Percentiles rank a stretch among this genome's conserved stretches.
phyloP scores from a whole-genome alignment of 2,113 vertebrate species.

The Mormoops blainvillei region DNA sequence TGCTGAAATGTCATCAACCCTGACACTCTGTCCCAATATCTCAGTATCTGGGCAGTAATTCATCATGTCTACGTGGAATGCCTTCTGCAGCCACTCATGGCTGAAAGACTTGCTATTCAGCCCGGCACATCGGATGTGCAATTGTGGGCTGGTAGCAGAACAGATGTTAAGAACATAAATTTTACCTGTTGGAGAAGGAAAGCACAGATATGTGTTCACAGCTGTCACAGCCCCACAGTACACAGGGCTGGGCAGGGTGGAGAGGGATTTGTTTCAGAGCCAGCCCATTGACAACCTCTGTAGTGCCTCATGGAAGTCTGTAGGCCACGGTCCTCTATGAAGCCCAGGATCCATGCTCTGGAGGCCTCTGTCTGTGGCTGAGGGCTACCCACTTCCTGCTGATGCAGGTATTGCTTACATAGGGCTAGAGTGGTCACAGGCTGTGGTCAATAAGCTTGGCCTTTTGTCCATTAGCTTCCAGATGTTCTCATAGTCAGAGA shows the following conservation, averaged over 20 bases:
- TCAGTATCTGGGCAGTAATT: neutral
- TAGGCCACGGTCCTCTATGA: neutral
- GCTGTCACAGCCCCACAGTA: neutral
- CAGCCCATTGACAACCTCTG: neutral
- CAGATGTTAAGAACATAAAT: neutral
- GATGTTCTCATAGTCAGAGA: neutral
- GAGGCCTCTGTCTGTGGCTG: neutral
- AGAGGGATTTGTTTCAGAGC: neutral
- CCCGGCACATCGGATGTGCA: neutral
- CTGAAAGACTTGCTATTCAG: neutral
- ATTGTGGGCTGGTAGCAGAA: neutral
- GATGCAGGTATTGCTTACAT: neutral
- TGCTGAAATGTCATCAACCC: neutral
- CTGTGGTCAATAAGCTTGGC: neutral
- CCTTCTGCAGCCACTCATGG: too few species aligned
- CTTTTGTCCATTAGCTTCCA: neutral
- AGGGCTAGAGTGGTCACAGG: too few species aligned
- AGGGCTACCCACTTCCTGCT: neutral
- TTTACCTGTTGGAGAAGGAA: neutral
- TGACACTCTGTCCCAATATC: neutral
- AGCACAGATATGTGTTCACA: neutral
- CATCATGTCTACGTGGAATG: neutral
- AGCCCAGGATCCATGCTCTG: neutral
- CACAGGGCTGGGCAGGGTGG: neutral
- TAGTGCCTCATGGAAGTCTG: neutral